These are phyloP conservation scores for Tadarida brasiliensis DNA, from an alignment of 2,797 vertebrate species.

Conservation along the genomic window DNA sequence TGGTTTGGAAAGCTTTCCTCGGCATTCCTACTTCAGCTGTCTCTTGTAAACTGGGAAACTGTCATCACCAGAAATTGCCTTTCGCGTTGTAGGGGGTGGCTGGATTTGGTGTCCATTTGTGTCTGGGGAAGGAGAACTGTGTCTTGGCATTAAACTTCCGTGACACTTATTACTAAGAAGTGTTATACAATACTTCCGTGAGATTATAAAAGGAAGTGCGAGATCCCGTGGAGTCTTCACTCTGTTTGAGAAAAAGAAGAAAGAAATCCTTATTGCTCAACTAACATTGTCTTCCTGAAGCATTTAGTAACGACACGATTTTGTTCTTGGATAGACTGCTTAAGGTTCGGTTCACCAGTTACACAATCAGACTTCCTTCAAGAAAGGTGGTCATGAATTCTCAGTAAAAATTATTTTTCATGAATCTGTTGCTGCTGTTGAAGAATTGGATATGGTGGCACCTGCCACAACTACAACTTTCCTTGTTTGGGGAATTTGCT, in stretches of 20 bases:
- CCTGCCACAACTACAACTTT: not conserved
- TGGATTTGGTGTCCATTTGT: not conserved
- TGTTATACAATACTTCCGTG: slow-evolving; percentile 28
- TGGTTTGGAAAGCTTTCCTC: not conserved
- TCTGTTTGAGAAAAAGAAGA: slow-evolving; percentile 61
- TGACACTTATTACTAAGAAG: not conserved
- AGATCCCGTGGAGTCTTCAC: not conserved
- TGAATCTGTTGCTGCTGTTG: not conserved
- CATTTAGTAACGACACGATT: not conserved
- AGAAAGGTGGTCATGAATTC: not conserved
- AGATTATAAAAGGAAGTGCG: slow-evolving; percentile 43
- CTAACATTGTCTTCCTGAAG: not conserved
- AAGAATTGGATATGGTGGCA: not conserved
- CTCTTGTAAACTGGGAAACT: not conserved
- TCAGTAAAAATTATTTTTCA: not conserved
- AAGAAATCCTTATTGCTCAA: not conserved
- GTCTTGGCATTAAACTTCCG: not conserved
- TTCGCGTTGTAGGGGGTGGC: not conserved
- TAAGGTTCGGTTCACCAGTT: slow-evolving; percentile 41
- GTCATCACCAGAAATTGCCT: not conserved
- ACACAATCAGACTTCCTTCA: not conserved
- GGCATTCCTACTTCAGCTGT: not conserved
- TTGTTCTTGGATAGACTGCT: slow-evolving; percentile 15
- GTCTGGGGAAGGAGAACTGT: not conserved
- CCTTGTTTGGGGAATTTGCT: not conserved